These are phyloP conservation scores for Trogon melanurus DNA, from an alignment of 2,113 vertebrate species.

Conservation along the genomic window DNA sequence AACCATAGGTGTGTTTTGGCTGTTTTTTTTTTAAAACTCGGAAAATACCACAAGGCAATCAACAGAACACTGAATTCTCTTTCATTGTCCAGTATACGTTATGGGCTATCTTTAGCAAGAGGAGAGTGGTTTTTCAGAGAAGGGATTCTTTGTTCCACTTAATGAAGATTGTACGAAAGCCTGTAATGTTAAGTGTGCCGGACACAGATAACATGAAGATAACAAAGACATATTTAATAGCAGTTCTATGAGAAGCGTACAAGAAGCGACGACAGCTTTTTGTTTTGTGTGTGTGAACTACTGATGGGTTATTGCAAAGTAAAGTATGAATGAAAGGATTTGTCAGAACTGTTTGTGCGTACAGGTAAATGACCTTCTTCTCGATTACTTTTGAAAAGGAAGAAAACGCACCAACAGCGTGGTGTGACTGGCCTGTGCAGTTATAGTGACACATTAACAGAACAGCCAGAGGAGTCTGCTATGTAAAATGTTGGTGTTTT, in stretches of 20 bases:
- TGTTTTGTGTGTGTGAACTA: not conserved
- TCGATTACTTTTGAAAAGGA: not conserved
- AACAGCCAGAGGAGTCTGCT: not conserved
- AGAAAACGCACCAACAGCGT: not conserved
- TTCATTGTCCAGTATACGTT: fast-evolving
- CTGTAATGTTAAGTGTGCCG: not conserved
- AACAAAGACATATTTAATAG: not conserved
- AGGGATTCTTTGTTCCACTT: not conserved
- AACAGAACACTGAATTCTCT: not conserved
- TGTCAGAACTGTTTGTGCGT: not conserved
- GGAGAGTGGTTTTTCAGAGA: not conserved
- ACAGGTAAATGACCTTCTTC: not conserved
- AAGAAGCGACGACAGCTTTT: not conserved
- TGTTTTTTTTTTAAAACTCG: not conserved
- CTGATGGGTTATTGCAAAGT: not conserved
- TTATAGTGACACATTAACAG: not conserved
- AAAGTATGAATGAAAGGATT: not conserved
- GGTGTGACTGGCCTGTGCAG: not conserved
- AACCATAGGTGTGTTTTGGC: no score
- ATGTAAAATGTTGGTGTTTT: not conserved
- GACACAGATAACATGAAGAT: not conserved
- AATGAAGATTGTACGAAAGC: not conserved
- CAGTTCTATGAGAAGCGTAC: not conserved
- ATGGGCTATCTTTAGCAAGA: not conserved
- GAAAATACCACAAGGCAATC: not conserved